These are phyloP conservation scores for Sternotherus odoratus DNA, from an alignment of 2,797 vertebrate species.

Conservation along the genomic window DNA sequence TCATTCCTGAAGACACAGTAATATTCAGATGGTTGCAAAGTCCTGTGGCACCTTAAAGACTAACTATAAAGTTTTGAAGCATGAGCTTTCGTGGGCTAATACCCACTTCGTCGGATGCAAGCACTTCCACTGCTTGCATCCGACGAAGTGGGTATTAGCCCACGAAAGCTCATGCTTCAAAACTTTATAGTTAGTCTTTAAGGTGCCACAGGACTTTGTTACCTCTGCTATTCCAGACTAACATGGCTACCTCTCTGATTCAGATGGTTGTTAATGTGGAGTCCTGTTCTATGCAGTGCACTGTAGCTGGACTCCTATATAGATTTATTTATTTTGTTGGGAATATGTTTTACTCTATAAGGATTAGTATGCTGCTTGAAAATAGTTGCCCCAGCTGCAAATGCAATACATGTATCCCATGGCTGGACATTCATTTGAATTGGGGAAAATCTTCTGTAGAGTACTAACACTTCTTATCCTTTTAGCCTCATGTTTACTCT, in stretches of 20 bases:
- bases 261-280: not conserved
- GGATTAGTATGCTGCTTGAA: not conserved
- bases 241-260: too few relatives aligned
- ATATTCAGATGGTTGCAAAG: not conserved
- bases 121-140: too few relatives aligned
- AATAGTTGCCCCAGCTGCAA: not conserved
- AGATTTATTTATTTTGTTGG: not conserved
- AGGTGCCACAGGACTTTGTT: too few relatives aligned
- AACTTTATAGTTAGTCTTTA: too few relatives aligned
- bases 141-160: too few relatives aligned
- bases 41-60: too few relatives aligned
- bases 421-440: not conserved
- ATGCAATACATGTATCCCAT: not conserved
- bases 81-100: too few relatives aligned
- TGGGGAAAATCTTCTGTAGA: not conserved
- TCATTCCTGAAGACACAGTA: constrained; percentile 11
- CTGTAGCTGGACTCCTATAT: not conserved
- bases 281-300: not conserved
- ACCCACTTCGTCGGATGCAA: too few relatives aligned
- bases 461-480: not conserved
- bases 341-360: not conserved
- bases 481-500: not conserved
- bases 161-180: too few relatives aligned
- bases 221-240: too few relatives aligned
- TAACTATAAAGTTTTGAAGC: too few relatives aligned